phyloP scores from a whole-genome alignment of 2,888 invertebrate genomes.

The Lasiommata megera region DNA sequence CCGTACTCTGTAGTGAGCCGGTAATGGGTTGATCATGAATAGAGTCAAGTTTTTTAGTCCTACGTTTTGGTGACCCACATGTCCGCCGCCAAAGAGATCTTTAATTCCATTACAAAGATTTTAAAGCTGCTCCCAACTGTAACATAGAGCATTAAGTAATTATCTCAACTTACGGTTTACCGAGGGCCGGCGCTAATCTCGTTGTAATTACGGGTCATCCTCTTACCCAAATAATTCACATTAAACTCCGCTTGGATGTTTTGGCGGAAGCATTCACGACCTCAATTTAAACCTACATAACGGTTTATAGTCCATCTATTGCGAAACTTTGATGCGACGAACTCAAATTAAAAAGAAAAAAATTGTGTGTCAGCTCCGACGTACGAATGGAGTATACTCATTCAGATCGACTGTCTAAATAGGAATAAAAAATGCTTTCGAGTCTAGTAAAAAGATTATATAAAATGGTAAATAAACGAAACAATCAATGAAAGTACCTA shows the following conservation, averaged over 20 bases:
- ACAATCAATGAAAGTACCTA: too few species aligned
- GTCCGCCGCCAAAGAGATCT: not conserved
- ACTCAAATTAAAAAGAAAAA: too few species aligned
- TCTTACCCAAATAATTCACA: conserved; percentile 30
- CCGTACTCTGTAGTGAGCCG: too few species aligned
- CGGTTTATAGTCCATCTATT: not conserved
- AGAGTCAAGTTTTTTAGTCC: too few species aligned
- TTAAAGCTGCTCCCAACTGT: conserved; percentile 9
- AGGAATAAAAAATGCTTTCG: too few species aligned
- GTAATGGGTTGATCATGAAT: too few species aligned
- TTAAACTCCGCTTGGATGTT: not conserved
- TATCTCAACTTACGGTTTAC: conserved; percentile 33
- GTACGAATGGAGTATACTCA: too few species aligned
- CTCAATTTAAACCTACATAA: conserved; percentile 3
- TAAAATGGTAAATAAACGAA: too few species aligned
- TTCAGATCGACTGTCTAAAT: too few species aligned
- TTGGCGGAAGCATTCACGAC: not conserved
- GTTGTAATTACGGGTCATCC: conserved; percentile 35
- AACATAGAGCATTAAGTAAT: conserved; percentile 32
- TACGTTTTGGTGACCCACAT: too few species aligned
- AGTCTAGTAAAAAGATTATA: too few species aligned
- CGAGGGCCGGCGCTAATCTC: conserved; percentile 34
- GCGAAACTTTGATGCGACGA: not conserved
- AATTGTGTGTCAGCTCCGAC: too few species aligned
- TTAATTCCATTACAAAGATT: conserved; percentile 20